Percentiles rank a stretch among this genome's conserved stretches.
Evolutionary conservation across 2,888 invertebrate species (phyloP).

Genomic region (Noctuana brunneofusca): DNA sequence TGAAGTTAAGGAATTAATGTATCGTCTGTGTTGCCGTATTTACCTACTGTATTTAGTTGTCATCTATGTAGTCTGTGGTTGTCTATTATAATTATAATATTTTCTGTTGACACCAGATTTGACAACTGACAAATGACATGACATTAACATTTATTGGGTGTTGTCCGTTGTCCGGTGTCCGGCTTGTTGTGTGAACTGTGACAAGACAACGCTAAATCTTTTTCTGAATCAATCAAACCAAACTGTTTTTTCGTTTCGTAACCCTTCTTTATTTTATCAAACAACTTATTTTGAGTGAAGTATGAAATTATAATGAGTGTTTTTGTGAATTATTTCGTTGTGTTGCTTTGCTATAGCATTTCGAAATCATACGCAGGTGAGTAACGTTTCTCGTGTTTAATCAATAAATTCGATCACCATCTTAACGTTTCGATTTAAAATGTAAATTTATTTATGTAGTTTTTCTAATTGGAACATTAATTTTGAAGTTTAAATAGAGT

Average conservation of each 20-base stretch:
- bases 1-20: too few species aligned
- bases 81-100: too few species aligned
- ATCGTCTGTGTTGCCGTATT: too few species aligned
- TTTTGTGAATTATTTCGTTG: constrained; percentile 69
- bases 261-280: background rate
- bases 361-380: constrained; percentile 69
- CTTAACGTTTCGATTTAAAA: background rate
- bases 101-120: too few species aligned
- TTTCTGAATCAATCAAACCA: constrained; percentile 61
- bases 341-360: constrained; percentile 69
- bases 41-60: too few species aligned
- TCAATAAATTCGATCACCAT: background rate
- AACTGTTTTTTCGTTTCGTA: background rate
- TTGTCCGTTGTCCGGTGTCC: constrained; percentile 59
- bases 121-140: too few species aligned
- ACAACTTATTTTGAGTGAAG: constrained; percentile 44
- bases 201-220: too few species aligned
- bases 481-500: background rate
- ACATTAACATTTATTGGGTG: constrained; percentile 62
- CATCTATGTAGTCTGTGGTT: too few species aligned
- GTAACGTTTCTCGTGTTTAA: constrained; percentile 41
- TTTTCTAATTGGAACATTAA: background rate
- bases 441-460: background rate
- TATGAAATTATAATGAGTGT: constrained; percentile 80
- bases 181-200: constrained; percentile 3